A percentile compares a stretch with the other conserved stretches of the same genome.
These are phyloP conservation scores for Disparrhopalites patrizii DNA, from an alignment of 2,888 invertebrate species.

Conservation along the genomic window DNA sequence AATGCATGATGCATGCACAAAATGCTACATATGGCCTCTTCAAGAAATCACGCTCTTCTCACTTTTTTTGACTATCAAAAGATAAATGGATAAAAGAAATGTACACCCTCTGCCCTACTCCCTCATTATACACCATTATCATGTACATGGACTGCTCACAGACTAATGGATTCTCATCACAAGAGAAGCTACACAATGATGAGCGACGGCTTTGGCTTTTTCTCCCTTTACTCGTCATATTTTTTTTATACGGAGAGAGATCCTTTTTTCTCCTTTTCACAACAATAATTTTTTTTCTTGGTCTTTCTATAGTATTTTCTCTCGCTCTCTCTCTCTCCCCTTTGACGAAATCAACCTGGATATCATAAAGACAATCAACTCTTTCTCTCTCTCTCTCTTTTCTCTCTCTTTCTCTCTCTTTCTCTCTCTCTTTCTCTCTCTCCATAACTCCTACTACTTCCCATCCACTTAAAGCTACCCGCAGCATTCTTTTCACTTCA, in stretches of 20 bases:
- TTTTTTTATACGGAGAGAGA: background rate
- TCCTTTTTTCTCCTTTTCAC: background rate
- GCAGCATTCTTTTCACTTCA: no score
- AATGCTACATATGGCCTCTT: slow-evolving; percentile 5
- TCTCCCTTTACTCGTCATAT: background rate
- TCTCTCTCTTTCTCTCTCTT: no score
- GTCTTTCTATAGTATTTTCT: slow-evolving; percentile 5
- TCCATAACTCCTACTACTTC: no score
- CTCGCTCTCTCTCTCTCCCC: background rate
- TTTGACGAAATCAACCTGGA: slow-evolving; percentile 6
- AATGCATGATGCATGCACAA: background rate
- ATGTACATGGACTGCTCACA: slow-evolving; percentile 2
- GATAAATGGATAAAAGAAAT: slow-evolving; percentile 18
- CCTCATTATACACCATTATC: slow-evolving; percentile 14
- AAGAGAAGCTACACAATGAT: background rate
- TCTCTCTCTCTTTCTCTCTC: no score
- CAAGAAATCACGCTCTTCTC: slow-evolving; percentile 6
- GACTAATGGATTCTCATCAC: slow-evolving; percentile 14
- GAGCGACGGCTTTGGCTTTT: background rate
- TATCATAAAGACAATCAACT: no score
- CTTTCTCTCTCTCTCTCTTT: no score
- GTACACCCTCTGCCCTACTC: slow-evolving; percentile 15
- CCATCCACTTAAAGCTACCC: no score
- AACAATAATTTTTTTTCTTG: background rate
- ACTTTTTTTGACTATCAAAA: slow-evolving; percentile 7